Percentiles rank a stretch among this genome's conserved stretches.
Conservation (phyloP, 2,113 vertebrate genomes). For the Poecilia latipinna region DNA sequence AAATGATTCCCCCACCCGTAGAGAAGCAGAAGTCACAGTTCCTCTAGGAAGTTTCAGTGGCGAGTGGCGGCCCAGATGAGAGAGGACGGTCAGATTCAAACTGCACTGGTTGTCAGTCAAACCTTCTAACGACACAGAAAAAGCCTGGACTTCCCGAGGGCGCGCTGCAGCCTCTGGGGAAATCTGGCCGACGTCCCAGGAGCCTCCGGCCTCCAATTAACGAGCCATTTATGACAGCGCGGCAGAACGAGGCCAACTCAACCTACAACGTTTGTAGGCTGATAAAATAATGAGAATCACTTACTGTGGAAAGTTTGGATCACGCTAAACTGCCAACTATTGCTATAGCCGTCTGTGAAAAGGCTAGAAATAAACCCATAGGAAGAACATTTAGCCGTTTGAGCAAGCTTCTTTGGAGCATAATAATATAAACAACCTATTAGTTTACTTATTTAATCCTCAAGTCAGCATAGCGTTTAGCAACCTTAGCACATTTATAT, state of each 20-base stretch:
- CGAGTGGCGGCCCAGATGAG: not conserved
- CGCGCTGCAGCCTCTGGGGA: constrained; percentile 21
- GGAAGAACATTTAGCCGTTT: too few relatives aligned
- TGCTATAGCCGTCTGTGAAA: too few relatives aligned
- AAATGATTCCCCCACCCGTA: not conserved
- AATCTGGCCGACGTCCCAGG: not conserved
- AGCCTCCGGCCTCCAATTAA: constrained; percentile 32
- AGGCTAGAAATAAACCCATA: too few relatives aligned
- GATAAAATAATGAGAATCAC: constrained; percentile 11
- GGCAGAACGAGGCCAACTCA: constrained; percentile 19
- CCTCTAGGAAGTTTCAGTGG: not conserved
- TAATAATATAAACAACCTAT: too few relatives aligned
- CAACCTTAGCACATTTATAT: too few relatives aligned
- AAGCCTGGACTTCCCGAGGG: constrained; percentile 31
- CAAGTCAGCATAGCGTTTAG: too few relatives aligned
- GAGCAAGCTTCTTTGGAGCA: too few relatives aligned
- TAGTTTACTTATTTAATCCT: too few relatives aligned
- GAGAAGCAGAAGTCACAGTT: not conserved
- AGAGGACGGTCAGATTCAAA: constrained; percentile 12
- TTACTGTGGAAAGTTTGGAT: not conserved
- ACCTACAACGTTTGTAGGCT: constrained; percentile 27
- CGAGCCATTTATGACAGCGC: constrained; percentile 35
- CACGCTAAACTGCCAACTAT: too few relatives aligned
- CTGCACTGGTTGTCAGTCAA: constrained; percentile 58
- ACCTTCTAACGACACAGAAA: constrained; percentile 48